Base-by-base conservation (phyloP, 2,888 invertebrate species). In the Cryptocephalus moraei region DNA sequence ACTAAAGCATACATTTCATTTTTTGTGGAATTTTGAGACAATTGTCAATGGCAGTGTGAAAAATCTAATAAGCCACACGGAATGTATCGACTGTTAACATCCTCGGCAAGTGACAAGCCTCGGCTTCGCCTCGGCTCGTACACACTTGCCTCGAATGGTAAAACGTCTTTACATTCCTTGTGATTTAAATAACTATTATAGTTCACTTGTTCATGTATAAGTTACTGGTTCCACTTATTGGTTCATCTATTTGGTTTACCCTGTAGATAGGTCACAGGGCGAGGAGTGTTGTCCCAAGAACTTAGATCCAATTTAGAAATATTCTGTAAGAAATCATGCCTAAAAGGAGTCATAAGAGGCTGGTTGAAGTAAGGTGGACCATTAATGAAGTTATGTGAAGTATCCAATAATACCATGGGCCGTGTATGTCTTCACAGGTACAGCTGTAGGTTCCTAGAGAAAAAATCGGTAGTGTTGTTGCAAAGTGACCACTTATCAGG, bases 171-270 rank as follows among this genome's bases (percentile, higher is more conserved):
- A n/a, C n/a, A n/a, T n/a, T n/a, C n/a, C n/a, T n/a, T n/a, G n/a
- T n/a, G n/a, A n/a, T n/a, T n/a, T n/a, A n/a, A n/a, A n/a, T n/a
- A n/a, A n/a, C n/a, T n/a, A n/a, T n/a, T 65, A 66, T 64, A 65
- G 64, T 65, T 64, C 57, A 54, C 48, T 49, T 56, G 45, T 56
- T 52, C 48, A 47, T 50, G 48, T 47, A 46, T 53, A 47, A 48
- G 45, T 60, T 67, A 67, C 59, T 65, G 66, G 58, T 72, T 73
- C 77, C 76, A 77, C 63, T 76, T 66, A 56, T 62, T 74, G 60
- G 62, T 72, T 76, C 77, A 77, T 56, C 74, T 69, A 54, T 68
- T 68, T 58, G 65, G 61, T 48, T 62, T 71, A 47, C 71, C 71
- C 59, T 69, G 69, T 51, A 69, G 56, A 49, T 71, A 70, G 41